These are phyloP conservation scores for Phymatocera aterrima DNA, from an alignment of 2,888 invertebrate genomes.

Conservation along the genomic window DNA sequence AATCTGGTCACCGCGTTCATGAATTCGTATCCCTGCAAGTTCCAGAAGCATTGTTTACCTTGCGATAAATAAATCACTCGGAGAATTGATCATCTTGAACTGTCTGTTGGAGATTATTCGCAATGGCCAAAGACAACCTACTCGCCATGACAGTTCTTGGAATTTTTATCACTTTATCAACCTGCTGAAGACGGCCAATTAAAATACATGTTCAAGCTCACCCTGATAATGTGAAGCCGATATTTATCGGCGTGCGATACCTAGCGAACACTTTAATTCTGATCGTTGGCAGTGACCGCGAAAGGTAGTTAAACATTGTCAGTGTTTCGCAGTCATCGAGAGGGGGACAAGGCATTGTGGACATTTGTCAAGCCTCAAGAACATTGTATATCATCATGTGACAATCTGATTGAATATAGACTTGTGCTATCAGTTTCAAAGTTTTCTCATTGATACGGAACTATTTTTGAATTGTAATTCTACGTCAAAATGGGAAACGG, in stretches of 20 bases:
- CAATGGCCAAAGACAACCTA: background rate
- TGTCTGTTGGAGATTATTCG: background rate
- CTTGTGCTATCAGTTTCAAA: background rate
- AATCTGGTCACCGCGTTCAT: no score
- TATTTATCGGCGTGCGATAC: conserved; percentile 1
- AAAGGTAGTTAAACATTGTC: background rate
- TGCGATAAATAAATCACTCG: background rate
- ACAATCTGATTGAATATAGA: background rate
- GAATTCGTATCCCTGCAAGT: background rate
- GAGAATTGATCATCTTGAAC: background rate
- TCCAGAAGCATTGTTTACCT: background rate
- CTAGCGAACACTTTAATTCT: background rate
- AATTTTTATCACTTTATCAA: conserved; percentile 2
- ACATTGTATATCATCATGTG: background rate
- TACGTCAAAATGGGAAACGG: background rate
- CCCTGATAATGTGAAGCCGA: background rate
- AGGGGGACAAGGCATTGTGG: background rate
- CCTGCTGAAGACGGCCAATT: background rate
- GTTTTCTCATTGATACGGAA: background rate
- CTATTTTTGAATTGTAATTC: background rate
- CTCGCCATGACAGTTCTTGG: background rate
- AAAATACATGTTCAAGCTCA: background rate
- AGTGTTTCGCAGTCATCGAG: background rate
- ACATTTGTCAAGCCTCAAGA: background rate
- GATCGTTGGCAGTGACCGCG: background rate